Conservation (phyloP, 2,888 invertebrate species). For the Fabriciana adippe region DNA sequence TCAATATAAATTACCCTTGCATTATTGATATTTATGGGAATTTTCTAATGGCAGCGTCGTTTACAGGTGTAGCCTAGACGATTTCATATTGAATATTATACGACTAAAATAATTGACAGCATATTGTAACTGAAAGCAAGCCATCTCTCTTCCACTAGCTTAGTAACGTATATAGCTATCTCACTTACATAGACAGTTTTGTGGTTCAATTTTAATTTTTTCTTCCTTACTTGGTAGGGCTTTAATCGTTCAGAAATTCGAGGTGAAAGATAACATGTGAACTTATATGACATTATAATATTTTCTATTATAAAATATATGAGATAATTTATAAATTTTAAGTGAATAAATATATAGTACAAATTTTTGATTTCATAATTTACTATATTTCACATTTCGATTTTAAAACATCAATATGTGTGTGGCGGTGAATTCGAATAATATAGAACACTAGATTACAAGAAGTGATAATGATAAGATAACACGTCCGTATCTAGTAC, state of each 20-base stretch:
- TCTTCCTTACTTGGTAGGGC: background rate
- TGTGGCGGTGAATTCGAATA: constrained; percentile 67
- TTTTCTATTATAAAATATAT: too few relatives aligned
- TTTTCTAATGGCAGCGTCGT: constrained; percentile 65
- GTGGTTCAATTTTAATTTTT: constrained; percentile 1
- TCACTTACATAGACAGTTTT: constrained; percentile 1
- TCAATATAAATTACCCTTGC: constrained; percentile 56
- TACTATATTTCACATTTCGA: background rate
- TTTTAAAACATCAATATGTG: constrained; percentile 11
- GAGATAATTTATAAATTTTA: background rate
- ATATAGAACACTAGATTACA: constrained; percentile 73
- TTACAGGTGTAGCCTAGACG: constrained; percentile 59
- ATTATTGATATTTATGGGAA: constrained; percentile 58
- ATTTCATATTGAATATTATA: constrained; percentile 56
- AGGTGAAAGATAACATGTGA: background rate
- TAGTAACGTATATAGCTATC: background rate
- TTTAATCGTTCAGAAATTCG: constrained; percentile 7
- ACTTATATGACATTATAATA: background rate
- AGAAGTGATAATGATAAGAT: constrained; percentile 76
- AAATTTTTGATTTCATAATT: background rate
- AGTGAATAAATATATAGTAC: background rate
- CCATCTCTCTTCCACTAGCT: background rate
- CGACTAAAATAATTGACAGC: constrained; percentile 38
- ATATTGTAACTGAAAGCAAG: constrained; percentile 7
- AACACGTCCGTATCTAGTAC: constrained; percentile 65